These are phyloP conservation scores for Poeciliopsis retropinna DNA, from an alignment of 2,113 vertebrate species.

Conservation along the genomic window DNA sequence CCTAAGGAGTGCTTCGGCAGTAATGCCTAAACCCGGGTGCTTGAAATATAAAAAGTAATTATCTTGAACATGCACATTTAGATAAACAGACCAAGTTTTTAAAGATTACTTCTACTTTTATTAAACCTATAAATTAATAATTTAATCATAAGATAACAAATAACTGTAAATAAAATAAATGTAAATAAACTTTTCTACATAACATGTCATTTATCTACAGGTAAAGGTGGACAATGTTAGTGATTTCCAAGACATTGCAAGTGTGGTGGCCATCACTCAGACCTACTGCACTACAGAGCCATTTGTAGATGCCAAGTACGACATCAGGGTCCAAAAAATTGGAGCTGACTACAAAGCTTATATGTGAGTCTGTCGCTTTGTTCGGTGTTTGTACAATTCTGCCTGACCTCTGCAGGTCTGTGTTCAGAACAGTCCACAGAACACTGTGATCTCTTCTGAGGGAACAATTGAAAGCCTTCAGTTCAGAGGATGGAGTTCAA, in stretches of 20 bases:
- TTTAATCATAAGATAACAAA: no score
- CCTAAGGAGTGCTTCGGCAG: neutral
- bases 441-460: neutral
- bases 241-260: slow-evolving; percentile 99
- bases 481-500: neutral
- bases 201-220: slow-evolving; percentile 71
- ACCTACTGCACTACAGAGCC: slow-evolving; percentile 97
- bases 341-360: slow-evolving; percentile 97
- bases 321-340: slow-evolving; percentile 98
- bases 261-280: slow-evolving; percentile 97
- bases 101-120: no score
- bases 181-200: neutral
- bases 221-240: slow-evolving; percentile 98
- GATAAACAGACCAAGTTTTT: no score
- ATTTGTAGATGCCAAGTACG: slow-evolving; percentile 97
- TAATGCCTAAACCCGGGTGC: neutral
- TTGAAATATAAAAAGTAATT: neutral
- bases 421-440: neutral
- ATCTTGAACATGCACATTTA: neutral
- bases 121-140: no score
- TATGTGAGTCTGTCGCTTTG: slow-evolving; percentile 81
- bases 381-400: neutral
- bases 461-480: neutral
- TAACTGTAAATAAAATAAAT: neutral
- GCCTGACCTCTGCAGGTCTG: neutral